Conservation (phyloP, 2,113 vertebrate genomes). For the Rattus norvegicus region GRCr8 NC_086023.1:87055001-87055500, state of each 20-base stretch:
- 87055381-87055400: conserved; percentile 32
- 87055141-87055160: background rate
- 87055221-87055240: background rate
- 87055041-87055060: background rate
- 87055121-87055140: background rate
- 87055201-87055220: background rate
- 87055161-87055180: background rate
- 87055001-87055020: conserved; percentile 6
- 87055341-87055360: conserved; percentile 32
- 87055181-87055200: background rate
- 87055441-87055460: conserved; percentile 46
- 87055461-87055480: conserved; percentile 53
- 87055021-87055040: accelerated
- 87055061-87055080: background rate
- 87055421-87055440: conserved; percentile 50
- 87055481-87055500: background rate
- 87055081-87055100: background rate
- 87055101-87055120: background rate
- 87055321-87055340: conserved; percentile 67
- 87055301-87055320: background rate
- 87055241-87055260: background rate
- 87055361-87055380: conserved; percentile 11
- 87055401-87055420: conserved; percentile 43
- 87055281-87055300: conserved; percentile 31
- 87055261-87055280: conserved; percentile 7